Evolutionary conservation across 2,888 invertebrate species (phyloP), one percentile per base, ranked within the genome.

Genomic region (Peribatodes rhomboidaria): DNA sequence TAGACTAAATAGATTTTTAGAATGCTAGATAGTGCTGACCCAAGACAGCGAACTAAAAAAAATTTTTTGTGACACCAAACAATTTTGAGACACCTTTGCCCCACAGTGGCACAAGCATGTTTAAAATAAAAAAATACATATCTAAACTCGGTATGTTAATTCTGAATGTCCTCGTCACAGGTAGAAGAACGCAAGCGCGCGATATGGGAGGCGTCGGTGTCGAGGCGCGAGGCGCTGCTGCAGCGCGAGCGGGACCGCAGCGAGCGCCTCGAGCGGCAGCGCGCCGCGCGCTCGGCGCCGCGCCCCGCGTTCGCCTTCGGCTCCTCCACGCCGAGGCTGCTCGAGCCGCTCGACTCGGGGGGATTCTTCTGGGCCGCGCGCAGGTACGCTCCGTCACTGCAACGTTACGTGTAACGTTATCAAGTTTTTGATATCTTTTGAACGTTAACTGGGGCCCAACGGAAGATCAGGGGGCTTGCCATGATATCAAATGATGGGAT

Each of bases 111-210:
- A 35, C 11, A 35, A 11, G 11, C 11, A 35, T 11, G 13, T 35
- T 9, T 35, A n/a, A n/a, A n/a, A n/a, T n/a, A n/a, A n/a, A n/a
- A n/a, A n/a, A n/a, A n/a, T n/a, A n/a, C n/a, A n/a, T n/a, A 3
- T 18, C 4, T 37, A 1, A 22, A 53, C 0, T 22, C 4, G 1
- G 9, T 27, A 22, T 37, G 18, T 3, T 52, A 52, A 54, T 1
- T n/a, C 13, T 9, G 49, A 7, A 22, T 44, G 41, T 41, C 3
- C 1, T 39, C 39, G 52, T 65, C 61, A 60, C 94, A 95, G 94
- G 98, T 98, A 71, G 98, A 98, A 92, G 98, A 98, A 92, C 95
- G 98, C 78, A 98, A 98, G 89, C 95, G 96, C 79, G 96, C 97
- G 83, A 97, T 98, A 90, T 96, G 96, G 94, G 98, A 98, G 86